A percentile compares a stretch with the other conserved stretches of the same genome.
Evolutionary conservation across 2,113 vertebrate genomes (phyloP).

Genomic region (Brevimyrus niger): DNA sequence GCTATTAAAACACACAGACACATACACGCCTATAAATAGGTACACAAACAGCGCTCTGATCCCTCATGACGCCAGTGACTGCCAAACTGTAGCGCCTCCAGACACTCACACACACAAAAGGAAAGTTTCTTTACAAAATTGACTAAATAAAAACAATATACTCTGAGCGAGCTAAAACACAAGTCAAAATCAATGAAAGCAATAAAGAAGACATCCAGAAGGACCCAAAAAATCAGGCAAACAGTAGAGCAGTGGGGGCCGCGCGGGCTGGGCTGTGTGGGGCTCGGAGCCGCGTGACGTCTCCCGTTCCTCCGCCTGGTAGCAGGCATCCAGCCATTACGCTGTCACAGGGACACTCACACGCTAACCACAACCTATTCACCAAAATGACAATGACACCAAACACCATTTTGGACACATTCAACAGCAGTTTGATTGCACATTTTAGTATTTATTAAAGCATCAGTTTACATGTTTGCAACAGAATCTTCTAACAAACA

Average conservation of each 20-base stretch:
- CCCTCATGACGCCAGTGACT: not conserved
- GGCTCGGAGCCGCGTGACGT: not conserved
- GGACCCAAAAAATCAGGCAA: not conserved
- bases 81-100: not conserved
- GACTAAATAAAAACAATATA: conserved; percentile 8
- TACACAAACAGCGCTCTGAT: not conserved
- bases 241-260: not conserved
- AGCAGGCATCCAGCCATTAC: not conserved
- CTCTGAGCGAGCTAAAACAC: not conserved
- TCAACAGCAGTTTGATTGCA: not conserved
- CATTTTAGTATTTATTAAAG: not conserved
- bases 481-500: not conserved
- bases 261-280: not conserved
- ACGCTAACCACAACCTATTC: not conserved
- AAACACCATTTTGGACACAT: not conserved
- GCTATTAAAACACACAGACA: not conserved
- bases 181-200: conserved; percentile 6
- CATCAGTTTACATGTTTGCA: not conserved
- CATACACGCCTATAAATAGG: not conserved
- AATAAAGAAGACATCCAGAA: not conserved
- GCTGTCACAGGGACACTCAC: not conserved
- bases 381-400: conserved; percentile 2
- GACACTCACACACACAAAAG: not conserved
- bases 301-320: not conserved
- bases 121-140: not conserved